Evolutionary conservation across 2,113 vertebrate species (phyloP).

Genomic region (Ariopsis seemanni): DNA sequence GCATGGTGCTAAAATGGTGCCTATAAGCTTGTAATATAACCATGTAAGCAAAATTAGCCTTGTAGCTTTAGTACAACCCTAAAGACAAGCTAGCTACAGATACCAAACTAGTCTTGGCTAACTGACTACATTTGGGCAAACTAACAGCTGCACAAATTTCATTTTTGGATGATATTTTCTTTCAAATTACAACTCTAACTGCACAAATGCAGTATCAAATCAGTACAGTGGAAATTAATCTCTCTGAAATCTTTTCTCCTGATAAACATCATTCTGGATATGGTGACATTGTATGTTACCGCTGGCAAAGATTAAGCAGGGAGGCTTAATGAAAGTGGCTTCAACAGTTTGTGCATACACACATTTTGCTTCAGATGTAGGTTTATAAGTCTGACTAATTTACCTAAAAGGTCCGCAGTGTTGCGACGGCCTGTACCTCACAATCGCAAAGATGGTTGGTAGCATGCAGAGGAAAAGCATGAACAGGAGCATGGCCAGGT

Average conservation of each 20-base stretch:
- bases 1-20: neutral
- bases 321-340: slow-evolving; percentile 20
- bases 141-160: neutral
- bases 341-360: neutral
- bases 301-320: slow-evolving; percentile 8
- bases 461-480: slow-evolving; percentile 98
- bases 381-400: slow-evolving; percentile 33
- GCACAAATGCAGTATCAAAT: neutral
- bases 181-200: neutral
- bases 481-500: slow-evolving; percentile 93
- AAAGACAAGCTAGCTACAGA: neutral
- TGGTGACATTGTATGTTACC: neutral
- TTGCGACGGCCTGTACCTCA: slow-evolving; percentile 86
- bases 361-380: neutral
- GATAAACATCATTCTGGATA: neutral
- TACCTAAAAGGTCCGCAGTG: slow-evolving; percentile 96
- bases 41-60: neutral
- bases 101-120: neutral
- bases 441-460: slow-evolving; percentile 93
- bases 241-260: neutral
- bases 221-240: neutral
- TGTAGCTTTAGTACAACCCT: neutral
- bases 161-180: neutral
- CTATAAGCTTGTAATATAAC: neutral
- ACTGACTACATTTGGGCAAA: neutral